These are phyloP conservation scores for Neolamprologus brichardi DNA, from an alignment of 2,113 vertebrate species.

Conservation along the genomic window DNA sequence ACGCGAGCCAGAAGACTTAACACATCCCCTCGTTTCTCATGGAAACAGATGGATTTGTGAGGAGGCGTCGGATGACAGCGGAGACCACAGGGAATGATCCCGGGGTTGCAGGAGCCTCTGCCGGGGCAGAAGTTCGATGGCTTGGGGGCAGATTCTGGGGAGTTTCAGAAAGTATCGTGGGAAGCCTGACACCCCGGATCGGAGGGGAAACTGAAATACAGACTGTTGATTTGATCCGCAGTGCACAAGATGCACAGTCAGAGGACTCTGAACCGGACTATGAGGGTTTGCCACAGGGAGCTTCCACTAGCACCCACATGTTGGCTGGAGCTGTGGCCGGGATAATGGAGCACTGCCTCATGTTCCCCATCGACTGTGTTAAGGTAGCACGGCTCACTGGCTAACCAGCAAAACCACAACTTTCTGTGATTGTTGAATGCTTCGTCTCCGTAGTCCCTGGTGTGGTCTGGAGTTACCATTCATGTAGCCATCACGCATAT, in stretches of 20 bases:
- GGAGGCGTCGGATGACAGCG: conserved; percentile 70
- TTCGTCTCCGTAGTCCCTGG: not conserved
- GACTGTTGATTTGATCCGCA: conserved; percentile 29
- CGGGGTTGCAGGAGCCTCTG: conserved; percentile 75
- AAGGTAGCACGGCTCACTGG: conserved; percentile 78
- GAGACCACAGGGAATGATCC: conserved; percentile 72
- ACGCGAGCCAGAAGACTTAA: not conserved
- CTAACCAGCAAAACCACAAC: not conserved
- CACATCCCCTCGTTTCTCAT: conserved; percentile 50
- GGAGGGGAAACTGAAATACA: conserved; percentile 60
- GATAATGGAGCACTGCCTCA: conserved; percentile 94
- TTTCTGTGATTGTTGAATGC: not conserved
- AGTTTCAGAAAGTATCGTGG: conserved; percentile 73
- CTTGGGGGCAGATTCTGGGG: conserved; percentile 69
- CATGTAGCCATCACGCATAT: not conserved
- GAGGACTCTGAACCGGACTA: conserved; percentile 80
- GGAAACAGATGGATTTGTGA: conserved; percentile 75
- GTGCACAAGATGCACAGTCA: conserved; percentile 25
- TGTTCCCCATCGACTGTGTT: conserved; percentile 97
- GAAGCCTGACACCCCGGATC: conserved; percentile 61
- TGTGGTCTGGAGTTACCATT: not conserved
- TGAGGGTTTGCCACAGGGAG: conserved; percentile 88
- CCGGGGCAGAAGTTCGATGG: conserved; percentile 76
- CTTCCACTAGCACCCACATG: conserved; percentile 93
- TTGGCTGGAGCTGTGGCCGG: conserved; percentile 92